Conservation (phyloP, 2,797 vertebrate genomes). For the Oreochromis grahami region DNA sequence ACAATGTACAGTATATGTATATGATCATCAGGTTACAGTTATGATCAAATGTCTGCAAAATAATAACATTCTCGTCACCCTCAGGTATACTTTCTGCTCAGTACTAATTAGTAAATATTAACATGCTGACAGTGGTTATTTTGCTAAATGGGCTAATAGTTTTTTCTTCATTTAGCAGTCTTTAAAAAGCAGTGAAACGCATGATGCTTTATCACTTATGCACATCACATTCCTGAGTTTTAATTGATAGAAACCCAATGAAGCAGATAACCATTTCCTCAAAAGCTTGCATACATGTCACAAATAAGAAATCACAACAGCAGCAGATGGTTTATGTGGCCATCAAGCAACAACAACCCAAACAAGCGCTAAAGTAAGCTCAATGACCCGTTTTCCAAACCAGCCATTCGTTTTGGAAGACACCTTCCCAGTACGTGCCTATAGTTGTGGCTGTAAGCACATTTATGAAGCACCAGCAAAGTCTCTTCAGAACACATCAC, state of each 20-base stretch:
- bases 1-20: neutral
- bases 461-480: constrained; percentile 19
- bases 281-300: neutral
- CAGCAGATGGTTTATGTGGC: neutral
- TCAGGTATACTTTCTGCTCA: neutral
- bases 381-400: neutral
- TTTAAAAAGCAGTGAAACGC: neutral
- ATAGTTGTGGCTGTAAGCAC: neutral
- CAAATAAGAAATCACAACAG: neutral
- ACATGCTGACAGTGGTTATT: neutral
- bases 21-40: neutral
- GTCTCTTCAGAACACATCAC: neutral
- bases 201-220: neutral
- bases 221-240: neutral
- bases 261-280: neutral
- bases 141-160: neutral
- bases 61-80: neutral
- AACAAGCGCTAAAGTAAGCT: neutral
- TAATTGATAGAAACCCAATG: neutral
- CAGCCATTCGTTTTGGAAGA: neutral
- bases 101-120: neutral
- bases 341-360: neutral
- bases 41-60: neutral
- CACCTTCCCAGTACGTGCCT: neutral
- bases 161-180: neutral